Conservation (phyloP, 2,797 vertebrate species). For the Gallirallus australis region DNA sequence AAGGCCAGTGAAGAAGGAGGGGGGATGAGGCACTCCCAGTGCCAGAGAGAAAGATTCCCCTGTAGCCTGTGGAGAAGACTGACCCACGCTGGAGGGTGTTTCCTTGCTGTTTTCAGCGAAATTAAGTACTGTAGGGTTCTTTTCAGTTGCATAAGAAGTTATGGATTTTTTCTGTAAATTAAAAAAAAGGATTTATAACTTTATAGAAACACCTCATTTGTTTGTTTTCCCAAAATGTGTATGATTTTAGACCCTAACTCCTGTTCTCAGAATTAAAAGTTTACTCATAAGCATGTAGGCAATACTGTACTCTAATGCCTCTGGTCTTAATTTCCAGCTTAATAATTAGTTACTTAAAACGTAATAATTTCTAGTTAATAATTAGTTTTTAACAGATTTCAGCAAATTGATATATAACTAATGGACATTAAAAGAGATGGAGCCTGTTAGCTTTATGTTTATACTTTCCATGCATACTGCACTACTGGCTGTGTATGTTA, state of each 20-base stretch:
- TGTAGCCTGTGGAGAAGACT: too few species aligned
- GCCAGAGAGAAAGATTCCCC: too few species aligned
- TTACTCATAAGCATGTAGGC: neutral
- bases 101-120: neutral
- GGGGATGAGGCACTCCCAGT: too few species aligned
- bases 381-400: neutral
- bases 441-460: neutral
- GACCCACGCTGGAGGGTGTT: neutral
- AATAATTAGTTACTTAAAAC: neutral
- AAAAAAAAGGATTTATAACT: neutral
- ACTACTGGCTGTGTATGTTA: neutral
- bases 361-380: neutral
- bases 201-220: neutral
- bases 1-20: too few species aligned
- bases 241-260: neutral
- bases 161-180: neutral
- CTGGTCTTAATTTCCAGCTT: neutral
- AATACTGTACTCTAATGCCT: neutral
- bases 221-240: neutral
- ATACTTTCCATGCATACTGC: neutral
- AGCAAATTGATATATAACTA: neutral
- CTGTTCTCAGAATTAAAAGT: neutral
- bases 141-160: neutral
- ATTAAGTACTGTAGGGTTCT: neutral
- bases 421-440: neutral